These are phyloP conservation scores for Drosophila prolongata DNA, from an alignment of 2,888 invertebrate species.

Conservation along the genomic window DNA sequence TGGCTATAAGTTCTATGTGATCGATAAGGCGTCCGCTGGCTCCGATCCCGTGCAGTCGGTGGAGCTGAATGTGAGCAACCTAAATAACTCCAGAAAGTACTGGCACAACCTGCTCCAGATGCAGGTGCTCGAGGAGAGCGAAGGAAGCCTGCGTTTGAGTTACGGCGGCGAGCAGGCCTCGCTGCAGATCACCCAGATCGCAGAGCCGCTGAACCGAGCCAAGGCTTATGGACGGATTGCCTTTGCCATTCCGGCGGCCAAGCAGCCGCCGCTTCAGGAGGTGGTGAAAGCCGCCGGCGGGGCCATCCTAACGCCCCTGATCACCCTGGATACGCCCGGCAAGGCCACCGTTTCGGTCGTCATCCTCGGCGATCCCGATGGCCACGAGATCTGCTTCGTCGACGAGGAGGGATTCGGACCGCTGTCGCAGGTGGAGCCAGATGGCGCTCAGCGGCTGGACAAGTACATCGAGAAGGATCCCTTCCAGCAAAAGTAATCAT, in stretches of 20 bases:
- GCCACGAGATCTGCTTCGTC: conserved; percentile 99
- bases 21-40: conserved; percentile 88
- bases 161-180: conserved; percentile 91
- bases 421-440: conserved; percentile 93
- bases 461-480: conserved; percentile 88
- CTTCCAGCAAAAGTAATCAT: conserved; percentile 70
- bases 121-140: conserved; percentile 88
- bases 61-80: conserved; percentile 90
- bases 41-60: conserved; percentile 93
- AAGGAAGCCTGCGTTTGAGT: conserved; percentile 88
- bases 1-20: conserved; percentile 94
- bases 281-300: conserved; percentile 89
- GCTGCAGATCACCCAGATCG: conserved; percentile 87
- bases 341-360: conserved; percentile 98
- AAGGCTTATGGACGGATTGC: conserved; percentile 98
- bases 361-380: conserved; percentile 98
- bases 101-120: conserved; percentile 93
- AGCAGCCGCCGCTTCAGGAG: conserved; percentile 91
- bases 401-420: conserved; percentile 97
- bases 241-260: conserved; percentile 92
- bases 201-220: conserved; percentile 89
- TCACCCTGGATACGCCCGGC: conserved; percentile 97
- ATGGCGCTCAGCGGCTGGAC: conserved; percentile 91
- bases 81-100: conserved; percentile 91
- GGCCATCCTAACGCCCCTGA: conserved; percentile 94